Percentiles rank a stretch among this genome's conserved stretches.
These are phyloP conservation scores for Calypte anna DNA, from an alignment of 2,113 vertebrate species.

Conservation along the genomic window DNA sequence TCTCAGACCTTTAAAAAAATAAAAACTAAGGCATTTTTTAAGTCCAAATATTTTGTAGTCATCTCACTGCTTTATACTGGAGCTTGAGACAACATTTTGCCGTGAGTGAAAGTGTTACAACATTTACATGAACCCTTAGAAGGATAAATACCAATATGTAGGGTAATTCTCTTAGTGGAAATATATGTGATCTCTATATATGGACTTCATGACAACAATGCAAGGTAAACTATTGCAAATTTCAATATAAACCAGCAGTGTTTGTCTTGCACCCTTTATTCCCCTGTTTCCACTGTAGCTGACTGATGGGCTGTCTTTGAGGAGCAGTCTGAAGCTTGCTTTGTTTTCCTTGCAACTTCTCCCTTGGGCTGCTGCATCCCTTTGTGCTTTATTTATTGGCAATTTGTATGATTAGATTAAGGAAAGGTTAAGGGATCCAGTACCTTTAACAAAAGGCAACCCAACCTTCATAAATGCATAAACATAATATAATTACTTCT, in stretches of 20 bases:
- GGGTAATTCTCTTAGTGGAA: not conserved
- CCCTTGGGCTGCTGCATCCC: not conserved
- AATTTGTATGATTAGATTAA: constrained; percentile 55
- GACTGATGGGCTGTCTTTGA: not conserved
- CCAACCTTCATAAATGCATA: constrained; percentile 2
- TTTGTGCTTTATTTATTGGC: constrained; percentile 26
- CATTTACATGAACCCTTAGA: not conserved
- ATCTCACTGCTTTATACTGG: not conserved
- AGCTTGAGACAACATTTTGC: not conserved
- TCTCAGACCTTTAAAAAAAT: not conserved
- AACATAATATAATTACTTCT: constrained; percentile 41
- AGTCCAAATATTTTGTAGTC: not conserved
- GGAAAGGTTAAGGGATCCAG: constrained; percentile 18
- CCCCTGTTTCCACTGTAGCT: not conserved
- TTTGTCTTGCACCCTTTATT: not conserved
- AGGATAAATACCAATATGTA: not conserved
- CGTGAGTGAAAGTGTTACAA: not conserved
- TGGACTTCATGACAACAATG: not conserved
- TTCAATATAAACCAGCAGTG: not conserved
- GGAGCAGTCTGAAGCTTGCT: not conserved
- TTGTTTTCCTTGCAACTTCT: not conserved
- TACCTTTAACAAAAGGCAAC: constrained; percentile 31
- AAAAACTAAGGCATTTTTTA: not conserved
- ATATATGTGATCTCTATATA: not conserved
- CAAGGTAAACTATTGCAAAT: not conserved